Evolutionary conservation across 1,140 invertebrate genomes (phyloP).

Genomic region (Lasioglossum albipes): DNA sequence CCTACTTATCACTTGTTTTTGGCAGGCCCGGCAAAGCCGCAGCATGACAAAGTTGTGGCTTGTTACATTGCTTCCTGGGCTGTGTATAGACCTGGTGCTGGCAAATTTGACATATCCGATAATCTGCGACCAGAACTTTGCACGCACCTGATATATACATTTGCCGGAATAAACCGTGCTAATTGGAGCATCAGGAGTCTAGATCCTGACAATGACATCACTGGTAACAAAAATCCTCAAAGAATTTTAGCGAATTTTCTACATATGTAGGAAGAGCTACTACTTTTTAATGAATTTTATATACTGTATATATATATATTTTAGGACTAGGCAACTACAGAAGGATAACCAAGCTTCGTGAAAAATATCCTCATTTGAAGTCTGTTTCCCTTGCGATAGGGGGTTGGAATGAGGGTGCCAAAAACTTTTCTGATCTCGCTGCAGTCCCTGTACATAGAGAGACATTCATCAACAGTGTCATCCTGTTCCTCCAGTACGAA

Average conservation of each 20-base stretch:
- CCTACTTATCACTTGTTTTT: not conserved
- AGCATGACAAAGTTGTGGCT: slow-evolving; percentile 84
- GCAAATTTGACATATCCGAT: slow-evolving; percentile 83
- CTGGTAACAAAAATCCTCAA: slow-evolving; percentile 80
- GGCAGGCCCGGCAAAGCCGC: slow-evolving; percentile 42
- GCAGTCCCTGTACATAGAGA: slow-evolving; percentile 80
- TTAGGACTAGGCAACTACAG: slow-evolving; percentile 84
- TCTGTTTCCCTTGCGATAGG: slow-evolving; percentile 88
- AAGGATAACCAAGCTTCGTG: slow-evolving; percentile 84
- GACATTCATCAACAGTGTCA: slow-evolving; percentile 84
- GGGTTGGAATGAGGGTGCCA: slow-evolving; percentile 93
- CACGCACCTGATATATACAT: slow-evolving; percentile 93
- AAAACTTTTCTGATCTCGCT: slow-evolving; percentile 89
- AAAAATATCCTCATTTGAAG: slow-evolving; percentile 87
- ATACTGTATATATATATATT: too few relatives aligned
- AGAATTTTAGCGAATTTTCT: not conserved
- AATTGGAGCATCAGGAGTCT: slow-evolving; percentile 84
- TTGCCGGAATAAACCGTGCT: slow-evolving; percentile 87
- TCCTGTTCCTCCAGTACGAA: slow-evolving; percentile 83
- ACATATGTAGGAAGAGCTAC: too few relatives aligned
- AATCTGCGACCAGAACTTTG: slow-evolving; percentile 89
- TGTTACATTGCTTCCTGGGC: slow-evolving; percentile 91
- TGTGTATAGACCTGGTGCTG: slow-evolving; percentile 84
- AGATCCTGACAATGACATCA: slow-evolving; percentile 88
- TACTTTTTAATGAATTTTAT: not conserved